Evolutionary conservation across 2,888 invertebrate species (phyloP).

Genomic region (Microchrysa polita): DNA sequence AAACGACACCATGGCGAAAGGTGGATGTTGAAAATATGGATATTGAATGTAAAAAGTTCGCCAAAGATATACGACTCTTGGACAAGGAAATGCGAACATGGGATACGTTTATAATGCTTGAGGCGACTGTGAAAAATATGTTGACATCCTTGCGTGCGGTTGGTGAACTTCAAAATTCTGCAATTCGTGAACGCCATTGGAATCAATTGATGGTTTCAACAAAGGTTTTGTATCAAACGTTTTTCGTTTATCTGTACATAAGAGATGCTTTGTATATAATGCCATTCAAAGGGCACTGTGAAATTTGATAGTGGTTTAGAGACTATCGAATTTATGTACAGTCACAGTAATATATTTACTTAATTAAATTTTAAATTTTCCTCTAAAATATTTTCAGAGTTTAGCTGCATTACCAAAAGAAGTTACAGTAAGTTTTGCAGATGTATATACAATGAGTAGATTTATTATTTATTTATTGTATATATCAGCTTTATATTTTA

Average conservation of each 20-base stretch:
- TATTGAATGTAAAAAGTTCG: slow-evolving; percentile 97
- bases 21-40: slow-evolving; percentile 99
- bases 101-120: slow-evolving; percentile 89
- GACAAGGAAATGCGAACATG: slow-evolving; percentile 96
- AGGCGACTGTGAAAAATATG: slow-evolving; percentile 95
- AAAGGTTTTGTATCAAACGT: slow-evolving; percentile 71
- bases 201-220: slow-evolving; percentile 95
- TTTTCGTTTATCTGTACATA: not conserved
- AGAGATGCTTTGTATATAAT: slow-evolving; percentile 46
- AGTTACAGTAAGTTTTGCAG: slow-evolving; percentile 75
- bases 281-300: slow-evolving; percentile 8
- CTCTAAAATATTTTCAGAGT: slow-evolving; percentile 71
- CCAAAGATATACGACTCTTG: slow-evolving; percentile 88
- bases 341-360: slow-evolving; percentile 52
- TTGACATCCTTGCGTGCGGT: slow-evolving; percentile 93
- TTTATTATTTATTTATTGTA: not conserved
- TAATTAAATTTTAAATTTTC: slow-evolving; percentile 38
- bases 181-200: slow-evolving; percentile 96
- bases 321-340: slow-evolving; percentile 53
- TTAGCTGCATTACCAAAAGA: slow-evolving; percentile 83
- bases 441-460: slow-evolving; percentile 23
- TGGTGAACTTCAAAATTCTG: slow-evolving; percentile 94
- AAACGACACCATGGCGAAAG: slow-evolving; percentile 95
- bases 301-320: slow-evolving; percentile 30
- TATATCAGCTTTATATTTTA: too few species aligned